Conservation (phyloP, 2,888 invertebrate species). For the Xanthia togata region DNA sequence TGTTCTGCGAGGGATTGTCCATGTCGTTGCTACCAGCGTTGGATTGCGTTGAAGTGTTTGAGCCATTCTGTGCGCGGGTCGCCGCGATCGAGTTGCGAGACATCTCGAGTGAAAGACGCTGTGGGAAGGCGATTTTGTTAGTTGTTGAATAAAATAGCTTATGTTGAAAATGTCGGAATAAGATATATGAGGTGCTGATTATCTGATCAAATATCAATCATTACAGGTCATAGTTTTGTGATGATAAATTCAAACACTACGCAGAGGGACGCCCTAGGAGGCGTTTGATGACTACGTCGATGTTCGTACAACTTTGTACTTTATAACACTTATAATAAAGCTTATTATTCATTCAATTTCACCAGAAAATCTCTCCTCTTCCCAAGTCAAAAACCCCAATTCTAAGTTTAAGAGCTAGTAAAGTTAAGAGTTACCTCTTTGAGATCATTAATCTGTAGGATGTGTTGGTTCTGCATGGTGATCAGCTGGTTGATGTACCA, state of each 20-base stretch:
- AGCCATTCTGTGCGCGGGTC: conserved; percentile 77
- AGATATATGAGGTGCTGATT: neutral
- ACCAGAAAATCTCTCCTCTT: neutral
- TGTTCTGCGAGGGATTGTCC: conserved; percentile 83
- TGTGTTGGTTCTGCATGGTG: conserved; percentile 94
- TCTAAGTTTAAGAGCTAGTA: neutral
- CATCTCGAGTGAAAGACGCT: conserved; percentile 93
- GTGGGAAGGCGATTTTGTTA: conserved; percentile 46
- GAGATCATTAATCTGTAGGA: conserved; percentile 95
- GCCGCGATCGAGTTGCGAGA: conserved; percentile 92
- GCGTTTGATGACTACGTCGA: neutral
- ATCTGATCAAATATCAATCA: neutral
- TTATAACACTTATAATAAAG: no score
- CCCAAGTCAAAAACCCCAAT: neutral
- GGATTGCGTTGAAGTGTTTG: conserved; percentile 64
- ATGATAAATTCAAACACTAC: neutral
- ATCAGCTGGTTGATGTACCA: conserved; percentile 97
- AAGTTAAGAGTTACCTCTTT: conserved; percentile 92
- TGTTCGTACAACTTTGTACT: neutral
- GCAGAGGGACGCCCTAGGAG: neutral
- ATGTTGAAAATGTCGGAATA: neutral
- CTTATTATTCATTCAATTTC: neutral
- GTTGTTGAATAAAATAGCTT: neutral
- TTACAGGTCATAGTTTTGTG: neutral
- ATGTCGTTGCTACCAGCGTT: conserved; percentile 64